A percentile compares a stretch with the other conserved stretches of the same genome.
phyloP scores from a whole-genome alignment of 1,140 invertebrate genomes.

The Cataglyphis hispanica region DNA sequence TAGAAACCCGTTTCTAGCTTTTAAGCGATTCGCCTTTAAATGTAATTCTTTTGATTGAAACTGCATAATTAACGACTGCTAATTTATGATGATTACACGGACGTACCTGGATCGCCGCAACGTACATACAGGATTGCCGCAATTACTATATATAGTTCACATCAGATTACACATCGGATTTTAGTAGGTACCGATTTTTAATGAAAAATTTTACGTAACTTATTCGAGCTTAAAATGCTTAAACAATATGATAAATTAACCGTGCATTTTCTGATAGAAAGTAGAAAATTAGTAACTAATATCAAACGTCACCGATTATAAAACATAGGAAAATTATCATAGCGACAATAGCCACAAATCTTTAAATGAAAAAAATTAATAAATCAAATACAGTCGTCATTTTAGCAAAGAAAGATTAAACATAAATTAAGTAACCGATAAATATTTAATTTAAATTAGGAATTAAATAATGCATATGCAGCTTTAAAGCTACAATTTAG shows the following conservation, averaged over 20 bases:
- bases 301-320: neutral
- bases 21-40: slow-evolving; percentile 62
- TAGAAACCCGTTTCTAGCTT: slow-evolving; percentile 61
- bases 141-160: slow-evolving; percentile 35
- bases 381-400: neutral
- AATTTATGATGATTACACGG: slow-evolving; percentile 45
- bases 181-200: slow-evolving; percentile 38
- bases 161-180: slow-evolving; percentile 29
- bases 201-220: neutral
- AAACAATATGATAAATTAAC: slow-evolving; percentile 22
- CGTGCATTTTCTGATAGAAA: neutral
- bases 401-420: neutral
- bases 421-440: neutral
- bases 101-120: slow-evolving; percentile 18
- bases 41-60: slow-evolving; percentile 65
- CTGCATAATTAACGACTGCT: slow-evolving; percentile 64
- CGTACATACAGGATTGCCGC: slow-evolving; percentile 16
- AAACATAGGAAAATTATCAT: neutral
- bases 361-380: neutral
- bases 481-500: slow-evolving; percentile 11
- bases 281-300: slow-evolving; percentile 4
- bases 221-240: slow-evolving; percentile 1
- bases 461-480: neutral
- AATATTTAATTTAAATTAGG: slow-evolving; percentile 36
- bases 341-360: neutral